Evolutionary conservation across 2,888 invertebrate species (phyloP).

Genomic region (Neoscelio sp.): DNA sequence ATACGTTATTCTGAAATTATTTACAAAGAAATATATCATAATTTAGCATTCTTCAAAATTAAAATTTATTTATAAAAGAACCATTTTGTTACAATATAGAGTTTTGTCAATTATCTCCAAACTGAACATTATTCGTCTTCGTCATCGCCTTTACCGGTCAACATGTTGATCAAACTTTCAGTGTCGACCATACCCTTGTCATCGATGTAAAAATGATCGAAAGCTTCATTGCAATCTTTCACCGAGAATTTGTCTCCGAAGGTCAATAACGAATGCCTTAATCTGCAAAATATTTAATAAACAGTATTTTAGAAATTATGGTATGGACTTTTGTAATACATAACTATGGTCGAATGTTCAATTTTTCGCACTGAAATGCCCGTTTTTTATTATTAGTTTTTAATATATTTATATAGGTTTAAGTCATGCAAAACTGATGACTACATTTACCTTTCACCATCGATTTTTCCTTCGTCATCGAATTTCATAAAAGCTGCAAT

Average conservation of each 20-base stretch:
- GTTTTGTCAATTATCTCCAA: no score
- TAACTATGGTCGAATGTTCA: no score
- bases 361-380: no score
- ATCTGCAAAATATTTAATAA: slow-evolving; percentile 29
- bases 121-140: slow-evolving; percentile 25
- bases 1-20: no score
- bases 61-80: no score
- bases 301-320: not conserved
- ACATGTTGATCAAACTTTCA: slow-evolving; percentile 54
- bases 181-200: slow-evolving; percentile 61
- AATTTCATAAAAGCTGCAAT: slow-evolving; percentile 51
- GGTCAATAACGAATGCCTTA: slow-evolving; percentile 56
- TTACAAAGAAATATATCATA: no score
- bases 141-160: slow-evolving; percentile 49
- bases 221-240: slow-evolving; percentile 91
- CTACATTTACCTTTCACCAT: slow-evolving; percentile 50
- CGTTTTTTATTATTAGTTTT: no score
- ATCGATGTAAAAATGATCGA: slow-evolving; percentile 96
- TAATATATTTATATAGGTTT: no score
- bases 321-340: not conserved
- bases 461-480: slow-evolving; percentile 41
- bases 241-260: slow-evolving; percentile 56
- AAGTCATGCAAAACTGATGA: slow-evolving; percentile 9
- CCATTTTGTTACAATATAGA: no score
- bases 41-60: no score